Percentiles rank a stretch among this genome's conserved stretches.
Conservation (phyloP, 2,113 vertebrate species). For the Actinemys pallida region DNA sequence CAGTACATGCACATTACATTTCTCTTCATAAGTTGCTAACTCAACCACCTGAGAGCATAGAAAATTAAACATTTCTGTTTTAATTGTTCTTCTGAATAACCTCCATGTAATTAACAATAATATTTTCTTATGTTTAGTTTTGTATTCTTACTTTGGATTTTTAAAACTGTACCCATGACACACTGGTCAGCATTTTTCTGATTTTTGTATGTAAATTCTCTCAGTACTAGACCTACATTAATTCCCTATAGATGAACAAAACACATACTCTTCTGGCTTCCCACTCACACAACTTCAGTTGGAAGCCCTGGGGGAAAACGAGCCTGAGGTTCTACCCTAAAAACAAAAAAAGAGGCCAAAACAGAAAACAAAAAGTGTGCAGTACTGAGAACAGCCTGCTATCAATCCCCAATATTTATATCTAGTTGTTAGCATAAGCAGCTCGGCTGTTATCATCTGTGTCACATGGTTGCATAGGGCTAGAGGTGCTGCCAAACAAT, state of each 20-base stretch:
- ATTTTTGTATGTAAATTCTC: not conserved
- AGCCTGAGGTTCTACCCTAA: not conserved
- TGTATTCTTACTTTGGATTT: not conserved
- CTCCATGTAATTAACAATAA: not conserved
- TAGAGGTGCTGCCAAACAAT: not conserved
- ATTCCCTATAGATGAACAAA: not conserved
- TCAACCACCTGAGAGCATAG: not conserved
- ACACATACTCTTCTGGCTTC: not conserved
- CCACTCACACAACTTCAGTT: not conserved
- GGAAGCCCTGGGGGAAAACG: not conserved
- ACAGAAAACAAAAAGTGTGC: not conserved
- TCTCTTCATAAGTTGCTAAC: not conserved
- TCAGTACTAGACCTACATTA: not conserved
- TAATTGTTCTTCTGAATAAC: constrained; percentile 15
- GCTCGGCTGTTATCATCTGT: not conserved
- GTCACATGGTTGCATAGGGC: not conserved
- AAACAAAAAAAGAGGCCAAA: not conserved
- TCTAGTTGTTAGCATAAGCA: not conserved
- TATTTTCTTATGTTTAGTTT: too few species aligned
- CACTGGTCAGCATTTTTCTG: not conserved
- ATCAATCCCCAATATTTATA: not conserved
- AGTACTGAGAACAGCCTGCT: not conserved
- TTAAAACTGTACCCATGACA: not conserved
- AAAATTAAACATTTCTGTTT: constrained; percentile 3
- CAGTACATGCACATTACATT: constrained; percentile 29